phyloP scores from a whole-genome alignment of 2,888 invertebrate genomes.

The Eupithecia dodoneata region DNA sequence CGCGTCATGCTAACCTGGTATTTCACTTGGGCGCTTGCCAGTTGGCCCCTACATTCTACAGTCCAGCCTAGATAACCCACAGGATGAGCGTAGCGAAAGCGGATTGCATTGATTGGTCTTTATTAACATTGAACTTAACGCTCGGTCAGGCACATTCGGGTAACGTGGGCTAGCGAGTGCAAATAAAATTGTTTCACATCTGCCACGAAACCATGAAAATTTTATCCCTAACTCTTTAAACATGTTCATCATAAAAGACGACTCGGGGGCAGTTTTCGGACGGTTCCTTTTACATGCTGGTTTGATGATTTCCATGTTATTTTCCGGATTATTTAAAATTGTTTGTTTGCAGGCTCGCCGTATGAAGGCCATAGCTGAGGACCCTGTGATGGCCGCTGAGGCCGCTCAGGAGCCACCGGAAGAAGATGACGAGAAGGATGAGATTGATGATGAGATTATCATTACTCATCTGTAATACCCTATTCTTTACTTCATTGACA shows the following conservation, averaged over 20 bases:
- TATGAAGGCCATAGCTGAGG: slow-evolving; percentile 89
- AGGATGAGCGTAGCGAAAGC: background rate
- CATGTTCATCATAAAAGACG: background rate
- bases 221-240: background rate
- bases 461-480: slow-evolving; percentile 89
- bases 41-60: background rate
- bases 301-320: background rate
- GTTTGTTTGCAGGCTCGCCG: slow-evolving; percentile 82
- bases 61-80: background rate
- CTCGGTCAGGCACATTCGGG: background rate
- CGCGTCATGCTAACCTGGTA: slow-evolving; percentile 30
- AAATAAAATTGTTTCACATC: background rate
- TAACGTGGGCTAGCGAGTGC: background rate
- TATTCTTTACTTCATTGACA: slow-evolving; percentile 35
- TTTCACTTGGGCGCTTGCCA: slow-evolving; percentile 22
- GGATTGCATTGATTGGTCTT: background rate
- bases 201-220: background rate
- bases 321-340: background rate
- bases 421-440: slow-evolving; percentile 94
- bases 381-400: slow-evolving; percentile 85
- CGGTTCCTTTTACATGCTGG: background rate
- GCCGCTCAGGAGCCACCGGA: slow-evolving; percentile 88
- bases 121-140: background rate
- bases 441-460: slow-evolving; percentile 94
- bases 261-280: background rate